phyloP scores from a whole-genome alignment of 2,888 invertebrate genomes.

The Diploptera punctata region DNA sequence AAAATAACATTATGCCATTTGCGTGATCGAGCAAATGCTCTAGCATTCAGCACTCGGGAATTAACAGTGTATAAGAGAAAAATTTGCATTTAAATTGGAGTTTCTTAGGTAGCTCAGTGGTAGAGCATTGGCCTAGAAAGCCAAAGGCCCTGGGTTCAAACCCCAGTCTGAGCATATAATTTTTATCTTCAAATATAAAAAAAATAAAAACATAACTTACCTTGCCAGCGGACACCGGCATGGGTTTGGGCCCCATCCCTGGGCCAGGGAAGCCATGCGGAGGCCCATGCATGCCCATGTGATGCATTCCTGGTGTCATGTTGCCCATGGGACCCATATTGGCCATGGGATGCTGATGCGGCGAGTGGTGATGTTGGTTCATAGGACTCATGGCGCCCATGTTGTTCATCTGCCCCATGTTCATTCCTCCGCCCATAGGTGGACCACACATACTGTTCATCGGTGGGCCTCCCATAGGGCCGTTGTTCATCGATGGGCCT shows the following conservation, averaged over 20 bases:
- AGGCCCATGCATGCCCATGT: constrained; percentile 55
- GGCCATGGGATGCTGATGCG: constrained; percentile 39
- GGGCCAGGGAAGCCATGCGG: constrained; percentile 59
- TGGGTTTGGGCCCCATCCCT: constrained; percentile 81
- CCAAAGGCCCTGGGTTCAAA: too few relatives aligned
- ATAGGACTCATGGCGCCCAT: constrained; percentile 47
- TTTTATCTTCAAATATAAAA: too few relatives aligned
- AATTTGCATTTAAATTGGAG: too few relatives aligned
- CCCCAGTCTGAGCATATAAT: too few relatives aligned
- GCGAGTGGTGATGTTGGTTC: constrained; percentile 41
- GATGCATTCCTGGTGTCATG: constrained; percentile 47
- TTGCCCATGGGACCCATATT: constrained; percentile 50
- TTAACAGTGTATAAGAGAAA: too few relatives aligned
- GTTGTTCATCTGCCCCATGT: constrained; percentile 51
- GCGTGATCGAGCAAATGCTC: too few relatives aligned
- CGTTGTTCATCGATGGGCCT: constrained; percentile 73
- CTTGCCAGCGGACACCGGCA: constrained; percentile 91
- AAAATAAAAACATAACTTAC: constrained; percentile 61
- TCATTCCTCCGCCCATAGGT: constrained; percentile 63
- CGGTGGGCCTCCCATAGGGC: constrained; percentile 61
- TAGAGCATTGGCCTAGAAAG: too few relatives aligned
- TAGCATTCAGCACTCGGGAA: too few relatives aligned
- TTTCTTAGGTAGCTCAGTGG: too few relatives aligned
- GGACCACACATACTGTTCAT: constrained; percentile 59
- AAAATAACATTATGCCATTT: too few relatives aligned